Evolutionary conservation across 2,113 vertebrate species (phyloP).

Genomic region (Plecotus auritus): DNA sequence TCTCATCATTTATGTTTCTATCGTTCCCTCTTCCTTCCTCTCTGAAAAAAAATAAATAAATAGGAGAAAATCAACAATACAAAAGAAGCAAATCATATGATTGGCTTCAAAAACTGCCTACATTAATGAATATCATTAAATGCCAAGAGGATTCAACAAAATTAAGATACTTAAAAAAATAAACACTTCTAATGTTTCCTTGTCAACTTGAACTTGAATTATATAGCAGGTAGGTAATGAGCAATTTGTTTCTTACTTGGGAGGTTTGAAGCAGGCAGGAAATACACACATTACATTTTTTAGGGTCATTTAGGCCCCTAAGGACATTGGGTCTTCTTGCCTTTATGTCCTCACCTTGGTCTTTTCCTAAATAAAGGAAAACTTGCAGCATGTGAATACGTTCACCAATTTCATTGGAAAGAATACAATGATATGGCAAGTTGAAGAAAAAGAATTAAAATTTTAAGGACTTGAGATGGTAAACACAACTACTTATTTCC

Average conservation of each 20-base stretch:
- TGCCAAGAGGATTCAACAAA: background rate
- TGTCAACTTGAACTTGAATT: background rate
- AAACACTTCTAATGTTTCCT: background rate
- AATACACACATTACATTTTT: background rate
- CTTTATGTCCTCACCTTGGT: background rate
- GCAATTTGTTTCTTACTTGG: background rate
- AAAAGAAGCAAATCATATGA: background rate
- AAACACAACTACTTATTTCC: background rate
- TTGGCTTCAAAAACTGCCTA: background rate
- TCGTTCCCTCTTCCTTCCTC: too few relatives aligned
- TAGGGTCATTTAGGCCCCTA: background rate
- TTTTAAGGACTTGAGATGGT: too few relatives aligned
- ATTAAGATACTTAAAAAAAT: constrained; percentile 1
- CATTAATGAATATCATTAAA: background rate
- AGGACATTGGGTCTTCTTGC: background rate
- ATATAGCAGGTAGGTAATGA: background rate
- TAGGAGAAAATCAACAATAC: too few relatives aligned
- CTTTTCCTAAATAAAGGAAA: background rate
- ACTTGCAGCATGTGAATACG: background rate
- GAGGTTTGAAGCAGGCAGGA: background rate
- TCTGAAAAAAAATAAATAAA: too few relatives aligned
- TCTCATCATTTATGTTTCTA: too few relatives aligned
- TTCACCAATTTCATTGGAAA: background rate
- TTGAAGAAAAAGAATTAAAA: background rate
- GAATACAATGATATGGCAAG: background rate